Conservation (phyloP, 2,797 vertebrate species). For the Natrix natrix region DNA sequence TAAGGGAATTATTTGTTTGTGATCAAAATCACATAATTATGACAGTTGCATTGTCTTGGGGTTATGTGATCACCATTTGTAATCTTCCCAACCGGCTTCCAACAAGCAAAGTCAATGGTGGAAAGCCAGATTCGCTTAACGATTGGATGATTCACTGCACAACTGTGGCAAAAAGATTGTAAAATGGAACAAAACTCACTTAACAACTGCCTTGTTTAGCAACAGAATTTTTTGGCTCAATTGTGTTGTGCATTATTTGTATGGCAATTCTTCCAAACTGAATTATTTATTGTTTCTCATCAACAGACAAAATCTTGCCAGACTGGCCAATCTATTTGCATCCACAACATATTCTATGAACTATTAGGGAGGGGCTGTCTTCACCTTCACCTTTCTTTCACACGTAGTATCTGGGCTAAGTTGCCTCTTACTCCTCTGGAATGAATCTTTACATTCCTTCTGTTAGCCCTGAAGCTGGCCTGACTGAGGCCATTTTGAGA, state of each 20-base stretch:
- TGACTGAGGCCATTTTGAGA: no score
- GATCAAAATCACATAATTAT: neutral
- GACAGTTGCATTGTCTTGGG: neutral
- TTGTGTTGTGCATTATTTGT: neutral
- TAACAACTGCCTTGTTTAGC: neutral
- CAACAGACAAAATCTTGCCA: neutral
- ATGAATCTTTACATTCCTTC: neutral
- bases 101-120: neutral
- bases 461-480: no score
- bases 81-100: neutral
- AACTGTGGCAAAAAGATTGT: neutral
- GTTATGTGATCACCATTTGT: neutral
- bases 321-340: neutral
- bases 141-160: neutral
- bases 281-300: neutral
- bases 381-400: neutral
- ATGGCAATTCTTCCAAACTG: neutral
- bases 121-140: neutral
- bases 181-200: neutral
- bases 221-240: neutral
- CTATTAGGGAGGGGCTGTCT: neutral
- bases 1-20: neutral
- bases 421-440: neutral
- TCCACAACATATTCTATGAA: neutral
- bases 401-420: neutral